Evolutionary conservation across 2,113 vertebrate genomes (phyloP), one percentile per base, ranked within the genome.

Genomic region (Elachura formosa): DNA sequence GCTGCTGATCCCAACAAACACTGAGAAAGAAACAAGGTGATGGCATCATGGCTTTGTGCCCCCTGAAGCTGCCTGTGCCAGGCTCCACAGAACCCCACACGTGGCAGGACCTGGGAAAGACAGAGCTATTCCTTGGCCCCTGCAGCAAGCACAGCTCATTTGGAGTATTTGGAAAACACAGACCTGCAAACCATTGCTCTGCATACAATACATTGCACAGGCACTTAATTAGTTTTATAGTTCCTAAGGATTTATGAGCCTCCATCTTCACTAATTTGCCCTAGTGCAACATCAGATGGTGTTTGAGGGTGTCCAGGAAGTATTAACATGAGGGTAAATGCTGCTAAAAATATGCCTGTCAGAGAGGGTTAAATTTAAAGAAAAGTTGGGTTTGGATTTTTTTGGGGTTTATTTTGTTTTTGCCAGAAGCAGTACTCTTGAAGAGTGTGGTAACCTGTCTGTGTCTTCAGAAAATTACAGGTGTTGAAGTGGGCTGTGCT

Each of bases 401-500:
- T 52, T 67, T 18, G 17, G 5, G 9, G 46, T 54, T 54, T 43
- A 12, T 28, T 85, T 79, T 55, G 21, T 66, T 56, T 77, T 87
- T 72, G 68, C 89, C 84, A 89, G 63, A 61, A 96, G 85, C 64
- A 36, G 59, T 69, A 28, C 31, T 33, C 51, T 29, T 79, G 46
- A 89, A 59, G 64, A 75, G 55, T 29, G 71, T 51, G 56, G 14
- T 24, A 93, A 86, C 89, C 91, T 90, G 58, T 88, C 90, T 93
- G 83, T 1, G 5, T 78, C 79, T 92, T 90, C 68, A 95, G 81
- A 88, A 97, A 97, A 97, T 96, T 92, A 67, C 93, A 97, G 94
- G 90, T 66, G 73, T 88, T 75, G 23, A 62, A 94, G 56, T 23
- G 1, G 61, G 75, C 75, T 38, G 52, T 89, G 75, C 93, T 88